Evolutionary conservation across 2,797 vertebrate genomes (phyloP).

Genomic region (Gymnopithys bicolor): DNA sequence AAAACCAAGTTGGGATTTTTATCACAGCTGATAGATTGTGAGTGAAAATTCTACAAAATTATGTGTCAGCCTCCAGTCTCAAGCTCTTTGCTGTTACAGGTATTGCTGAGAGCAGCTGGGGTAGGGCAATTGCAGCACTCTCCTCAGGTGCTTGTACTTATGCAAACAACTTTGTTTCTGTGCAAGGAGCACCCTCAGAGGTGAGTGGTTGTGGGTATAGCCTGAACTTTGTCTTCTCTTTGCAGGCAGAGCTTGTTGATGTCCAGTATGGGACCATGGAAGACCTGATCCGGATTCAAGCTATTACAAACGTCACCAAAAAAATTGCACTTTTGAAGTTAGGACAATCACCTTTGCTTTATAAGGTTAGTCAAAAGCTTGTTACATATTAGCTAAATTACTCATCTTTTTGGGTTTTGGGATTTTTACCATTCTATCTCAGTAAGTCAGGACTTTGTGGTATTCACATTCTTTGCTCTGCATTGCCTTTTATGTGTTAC

Average conservation of each 20-base stretch:
- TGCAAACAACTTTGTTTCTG: background rate
- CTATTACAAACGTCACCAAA: constrained; percentile 80
- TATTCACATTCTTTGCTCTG: background rate
- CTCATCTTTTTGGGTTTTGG: background rate
- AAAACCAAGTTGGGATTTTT: background rate
- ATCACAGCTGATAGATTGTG: background rate
- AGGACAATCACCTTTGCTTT: constrained; percentile 87
- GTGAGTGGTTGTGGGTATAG: background rate
- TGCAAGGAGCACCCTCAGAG: background rate
- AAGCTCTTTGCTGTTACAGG: background rate
- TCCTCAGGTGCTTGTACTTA: background rate
- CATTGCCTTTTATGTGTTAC: background rate
- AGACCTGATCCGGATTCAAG: constrained; percentile 81
- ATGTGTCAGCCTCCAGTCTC: background rate
- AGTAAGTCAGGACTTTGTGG: background rate
- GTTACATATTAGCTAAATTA: background rate
- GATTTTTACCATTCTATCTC: background rate
- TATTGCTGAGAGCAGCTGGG: background rate
- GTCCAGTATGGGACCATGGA: constrained; percentile 86
- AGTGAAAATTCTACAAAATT: background rate
- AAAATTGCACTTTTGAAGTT: constrained; percentile 92
- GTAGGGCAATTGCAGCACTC: background rate
- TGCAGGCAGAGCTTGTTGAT: constrained; percentile 89
- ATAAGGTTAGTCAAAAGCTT: constrained; percentile 84
- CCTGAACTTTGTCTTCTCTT: constrained; percentile 14